Evolutionary conservation across 2,797 vertebrate genomes (phyloP).

Genomic region (Channallabes apus): DNA sequence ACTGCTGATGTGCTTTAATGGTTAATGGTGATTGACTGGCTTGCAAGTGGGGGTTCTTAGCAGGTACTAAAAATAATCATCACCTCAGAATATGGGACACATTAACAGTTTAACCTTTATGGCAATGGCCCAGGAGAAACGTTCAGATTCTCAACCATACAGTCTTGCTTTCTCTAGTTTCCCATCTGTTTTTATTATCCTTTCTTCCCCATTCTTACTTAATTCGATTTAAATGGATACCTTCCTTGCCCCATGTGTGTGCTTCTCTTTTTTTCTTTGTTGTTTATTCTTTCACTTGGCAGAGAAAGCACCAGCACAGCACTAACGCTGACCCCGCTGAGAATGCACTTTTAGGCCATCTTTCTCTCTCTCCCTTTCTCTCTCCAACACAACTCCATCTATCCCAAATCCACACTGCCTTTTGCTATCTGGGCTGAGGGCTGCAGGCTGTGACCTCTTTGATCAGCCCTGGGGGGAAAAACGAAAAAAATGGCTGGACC

Average conservation of each 20-base stretch:
- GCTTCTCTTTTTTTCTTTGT: conserved; percentile 35
- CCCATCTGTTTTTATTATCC: conserved; percentile 41
- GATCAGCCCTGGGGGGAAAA: conserved; percentile 38
- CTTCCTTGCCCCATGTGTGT: conserved; percentile 48
- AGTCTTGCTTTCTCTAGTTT: conserved; percentile 30
- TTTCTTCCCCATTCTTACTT: conserved; percentile 37
- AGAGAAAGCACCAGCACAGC: conserved; percentile 52
- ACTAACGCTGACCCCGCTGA: conserved; percentile 58
- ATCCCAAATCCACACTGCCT: conserved; percentile 42
- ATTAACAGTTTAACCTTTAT: conserved; percentile 71
- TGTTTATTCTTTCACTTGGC: conserved; percentile 50
- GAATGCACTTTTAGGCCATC: conserved; percentile 52
- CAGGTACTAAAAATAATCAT: conserved; percentile 63
- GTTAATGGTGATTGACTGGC: background rate
- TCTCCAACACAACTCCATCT: conserved; percentile 20
- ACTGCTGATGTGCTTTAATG: conserved; percentile 26
- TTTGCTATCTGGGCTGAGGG: conserved; percentile 40
- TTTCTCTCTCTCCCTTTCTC: conserved; percentile 15
- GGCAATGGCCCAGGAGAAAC: conserved; percentile 52
- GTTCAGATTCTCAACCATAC: conserved; percentile 49
- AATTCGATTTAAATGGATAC: conserved; percentile 53
- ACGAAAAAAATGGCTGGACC: conserved; percentile 48
- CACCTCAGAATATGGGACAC: conserved; percentile 60
- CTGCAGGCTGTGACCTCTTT: conserved; percentile 52
- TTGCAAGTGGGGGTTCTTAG: conserved; percentile 44